Percentiles rank a stretch among this genome's conserved stretches.
phyloP scores from a whole-genome alignment of 2,888 invertebrate species.

The Cephus pulcher region DNA sequence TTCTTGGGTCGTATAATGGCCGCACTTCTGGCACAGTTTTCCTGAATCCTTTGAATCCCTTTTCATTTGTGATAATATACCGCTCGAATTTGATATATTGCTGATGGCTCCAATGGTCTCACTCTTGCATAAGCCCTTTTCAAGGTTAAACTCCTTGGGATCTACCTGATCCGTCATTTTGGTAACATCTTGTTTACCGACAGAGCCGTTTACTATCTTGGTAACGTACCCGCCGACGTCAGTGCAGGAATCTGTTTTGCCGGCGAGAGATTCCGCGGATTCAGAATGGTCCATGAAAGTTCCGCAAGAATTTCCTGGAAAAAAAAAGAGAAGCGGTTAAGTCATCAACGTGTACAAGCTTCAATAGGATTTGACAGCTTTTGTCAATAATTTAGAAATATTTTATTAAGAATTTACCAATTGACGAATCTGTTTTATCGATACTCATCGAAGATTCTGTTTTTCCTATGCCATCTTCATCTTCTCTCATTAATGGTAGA shows the following conservation, averaged over 20 bases:
- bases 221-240: neutral
- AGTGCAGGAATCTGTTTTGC: conserved; percentile 5
- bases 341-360: neutral
- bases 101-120: conserved; percentile 59
- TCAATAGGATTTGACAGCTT: neutral
- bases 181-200: neutral
- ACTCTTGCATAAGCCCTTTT: conserved; percentile 46
- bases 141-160: neutral
- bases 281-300: conserved; percentile 33
- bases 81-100: conserved; percentile 37
- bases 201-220: neutral
- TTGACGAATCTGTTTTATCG: conserved; percentile 45
- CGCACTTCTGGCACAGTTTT: conserved; percentile 51
- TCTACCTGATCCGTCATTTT: neutral
- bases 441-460: conserved; percentile 48
- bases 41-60: conserved; percentile 24
- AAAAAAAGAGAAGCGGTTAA: neutral
- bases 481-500: conserved; percentile 71
- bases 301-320: conserved; percentile 20
- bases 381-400: neutral
- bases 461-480: conserved; percentile 61
- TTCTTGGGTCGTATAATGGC: conserved; percentile 36
- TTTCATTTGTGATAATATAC: conserved; percentile 29
- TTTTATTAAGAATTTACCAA: conserved; percentile 36
- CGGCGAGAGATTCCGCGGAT: conserved; percentile 22